Percentiles rank a stretch among this genome's conserved stretches.
phyloP scores from a whole-genome alignment of 2,888 invertebrate species.

The Eupithecia vulgata region DNA sequence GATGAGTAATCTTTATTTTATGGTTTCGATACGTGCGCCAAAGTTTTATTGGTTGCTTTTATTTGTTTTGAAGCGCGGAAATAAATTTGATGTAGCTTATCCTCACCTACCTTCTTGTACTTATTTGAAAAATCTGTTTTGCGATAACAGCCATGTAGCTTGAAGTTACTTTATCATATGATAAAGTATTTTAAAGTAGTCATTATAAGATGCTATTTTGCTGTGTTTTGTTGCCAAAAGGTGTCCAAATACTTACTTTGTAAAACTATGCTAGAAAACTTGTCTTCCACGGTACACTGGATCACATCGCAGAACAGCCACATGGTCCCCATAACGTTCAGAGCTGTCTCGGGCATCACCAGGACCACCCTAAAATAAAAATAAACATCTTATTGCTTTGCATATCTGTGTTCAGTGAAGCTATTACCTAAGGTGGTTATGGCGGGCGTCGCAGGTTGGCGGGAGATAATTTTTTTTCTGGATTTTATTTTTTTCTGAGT shows the following conservation, averaged over 20 bases:
- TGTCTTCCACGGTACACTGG: constrained; percentile 86
- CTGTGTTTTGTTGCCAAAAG: neutral
- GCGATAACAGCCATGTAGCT: neutral
- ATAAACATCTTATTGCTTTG: neutral
- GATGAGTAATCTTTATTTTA: neutral
- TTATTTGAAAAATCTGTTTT: neutral
- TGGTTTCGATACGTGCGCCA: neutral
- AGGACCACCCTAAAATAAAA: constrained; percentile 86
- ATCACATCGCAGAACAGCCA: constrained; percentile 91
- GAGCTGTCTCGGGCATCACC: constrained; percentile 89
- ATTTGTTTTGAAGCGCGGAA: neutral
- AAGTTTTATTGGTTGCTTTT: constrained; percentile 1
- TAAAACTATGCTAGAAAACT: constrained; percentile 88
- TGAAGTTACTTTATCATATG: neutral
- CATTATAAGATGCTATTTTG: neutral
- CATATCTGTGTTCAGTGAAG: no score
- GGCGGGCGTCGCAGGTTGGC: no score
- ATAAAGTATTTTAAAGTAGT: neutral
- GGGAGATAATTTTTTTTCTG: no score
- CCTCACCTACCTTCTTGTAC: neutral
- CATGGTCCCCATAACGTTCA: constrained; percentile 92
- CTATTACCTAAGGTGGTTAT: no score
- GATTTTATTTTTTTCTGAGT: no score
- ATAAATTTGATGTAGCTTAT: neutral
- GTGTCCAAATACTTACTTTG: constrained; percentile 82